Conservation (phyloP, 2,888 invertebrate genomes). For the Pedicia rivosa region DNA sequence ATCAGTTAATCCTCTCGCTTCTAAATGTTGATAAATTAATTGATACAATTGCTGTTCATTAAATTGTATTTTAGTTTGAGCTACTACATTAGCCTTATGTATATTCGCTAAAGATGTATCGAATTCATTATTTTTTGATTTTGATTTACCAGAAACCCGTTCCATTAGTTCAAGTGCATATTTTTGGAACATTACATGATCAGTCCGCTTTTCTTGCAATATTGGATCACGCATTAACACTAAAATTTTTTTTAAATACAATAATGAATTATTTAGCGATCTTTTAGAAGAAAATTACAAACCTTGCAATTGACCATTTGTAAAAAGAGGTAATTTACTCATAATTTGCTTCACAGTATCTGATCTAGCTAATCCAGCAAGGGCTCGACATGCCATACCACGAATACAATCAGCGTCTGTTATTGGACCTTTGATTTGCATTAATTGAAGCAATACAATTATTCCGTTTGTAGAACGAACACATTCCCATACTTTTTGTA, state of each 20-base stretch:
- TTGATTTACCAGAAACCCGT: slow-evolving; percentile 80
- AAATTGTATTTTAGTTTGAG: slow-evolving; percentile 89
- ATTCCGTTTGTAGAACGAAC: slow-evolving; percentile 91
- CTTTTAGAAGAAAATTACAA: too few species aligned
- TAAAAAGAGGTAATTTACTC: slow-evolving; percentile 86
- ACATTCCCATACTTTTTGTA: slow-evolving; percentile 88
- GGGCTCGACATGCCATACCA: slow-evolving; percentile 80
- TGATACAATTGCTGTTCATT: slow-evolving; percentile 86
- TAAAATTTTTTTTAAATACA: too few species aligned
- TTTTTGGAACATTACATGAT: slow-evolving; percentile 91
- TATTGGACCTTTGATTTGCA: slow-evolving; percentile 86
- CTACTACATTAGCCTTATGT: slow-evolving; percentile 85
- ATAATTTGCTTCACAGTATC: slow-evolving; percentile 89
- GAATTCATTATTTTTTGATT: slow-evolving; percentile 55
- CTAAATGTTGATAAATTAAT: slow-evolving; percentile 76
- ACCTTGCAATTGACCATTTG: slow-evolving; percentile 82
- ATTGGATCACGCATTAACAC: slow-evolving; percentile 96
- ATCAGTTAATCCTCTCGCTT: slow-evolving; percentile 54
- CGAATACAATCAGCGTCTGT: slow-evolving; percentile 94
- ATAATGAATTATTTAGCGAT: too few species aligned
- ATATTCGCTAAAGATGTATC: slow-evolving; percentile 81
- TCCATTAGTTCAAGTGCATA: slow-evolving; percentile 83
- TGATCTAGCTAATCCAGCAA: slow-evolving; percentile 86
- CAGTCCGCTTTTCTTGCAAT: slow-evolving; percentile 86
- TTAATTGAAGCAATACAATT: slow-evolving; percentile 77